Evolutionary conservation across 1,140 invertebrate genomes (phyloP).

Genomic region (Plectrocnemia conspersa): DNA sequence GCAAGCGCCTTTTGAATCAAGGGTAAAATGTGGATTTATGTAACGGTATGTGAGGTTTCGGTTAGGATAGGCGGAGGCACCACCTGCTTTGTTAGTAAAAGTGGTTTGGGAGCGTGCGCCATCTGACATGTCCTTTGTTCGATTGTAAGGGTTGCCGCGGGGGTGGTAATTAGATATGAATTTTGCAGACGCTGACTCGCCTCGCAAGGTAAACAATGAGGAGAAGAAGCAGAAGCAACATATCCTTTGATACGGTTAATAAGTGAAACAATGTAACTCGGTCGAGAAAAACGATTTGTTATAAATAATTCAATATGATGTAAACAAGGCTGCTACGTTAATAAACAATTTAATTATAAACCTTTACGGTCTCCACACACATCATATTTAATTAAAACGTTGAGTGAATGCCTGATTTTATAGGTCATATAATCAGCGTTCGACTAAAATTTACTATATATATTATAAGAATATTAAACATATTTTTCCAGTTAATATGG

Average conservation of each 20-base stretch:
- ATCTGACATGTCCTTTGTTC: slow-evolving; percentile 35
- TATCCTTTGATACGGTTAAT: slow-evolving; percentile 3
- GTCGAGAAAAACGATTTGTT: too few species aligned
- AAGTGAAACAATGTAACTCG: neutral
- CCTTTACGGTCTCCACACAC: too few species aligned
- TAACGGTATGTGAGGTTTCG: slow-evolving; percentile 30
- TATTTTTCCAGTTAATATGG: too few species aligned
- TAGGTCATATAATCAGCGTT: too few species aligned
- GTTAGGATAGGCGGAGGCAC: slow-evolving; percentile 5
- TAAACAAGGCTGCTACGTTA: too few species aligned
- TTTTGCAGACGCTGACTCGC: slow-evolving; percentile 19
- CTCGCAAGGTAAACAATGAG: slow-evolving; percentile 15
- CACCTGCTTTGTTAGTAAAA: slow-evolving; percentile 29
- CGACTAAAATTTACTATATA: too few species aligned
- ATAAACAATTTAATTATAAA: too few species aligned
- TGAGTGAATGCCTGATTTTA: too few species aligned
- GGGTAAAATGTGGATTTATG: slow-evolving; percentile 35
- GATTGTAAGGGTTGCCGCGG: slow-evolving; percentile 21
- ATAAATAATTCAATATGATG: too few species aligned
- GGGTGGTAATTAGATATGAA: slow-evolving; percentile 32
- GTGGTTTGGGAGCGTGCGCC: slow-evolving; percentile 24
- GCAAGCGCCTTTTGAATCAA: slow-evolving; percentile 23
- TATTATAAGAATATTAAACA: too few species aligned
- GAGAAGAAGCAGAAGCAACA: neutral
- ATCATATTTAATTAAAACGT: too few species aligned